Base-by-base conservation (phyloP, 2,888 invertebrate species). In the Agrenia bidenticulata region DNA sequence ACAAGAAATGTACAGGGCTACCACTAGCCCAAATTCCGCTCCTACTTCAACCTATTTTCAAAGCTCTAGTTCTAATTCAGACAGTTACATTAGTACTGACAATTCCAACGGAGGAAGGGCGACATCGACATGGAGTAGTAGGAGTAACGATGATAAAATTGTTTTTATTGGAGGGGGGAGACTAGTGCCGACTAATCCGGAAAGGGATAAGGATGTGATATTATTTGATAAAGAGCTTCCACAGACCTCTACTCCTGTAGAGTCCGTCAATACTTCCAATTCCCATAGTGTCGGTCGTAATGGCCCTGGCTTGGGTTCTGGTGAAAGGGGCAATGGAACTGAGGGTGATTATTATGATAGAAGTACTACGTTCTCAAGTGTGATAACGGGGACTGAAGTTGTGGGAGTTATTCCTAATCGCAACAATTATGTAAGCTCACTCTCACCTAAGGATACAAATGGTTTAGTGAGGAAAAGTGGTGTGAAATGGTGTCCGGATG, bases 401-500 rank as follows among this genome's bases (percentile, higher is more conserved):
- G 45, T 9, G 4, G 5, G 5, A 5, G 17, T 45, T 15, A 19
- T 7, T 19, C n/a, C 56, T 49, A 50, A 42, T 61, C 37, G 54
- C 41, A 54, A 54, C 54, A 54, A 32, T 32, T 32, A 32, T 32
- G 4, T 32, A 7, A 32, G 11, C 11, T 11, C 32, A 32, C 32
- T 32, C 32, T 32, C 11, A 32, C 11, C 32, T 7, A 32, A 11
- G 32, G 32, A 32, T 32, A 32, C 5, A 11, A 7, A 7, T 11
- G 32, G 32, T 32, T 17, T 15, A 39, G 49, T 9, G 19, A 19
- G 9, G 17, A 19, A 7, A 11, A 49, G 17, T 11, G 55, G 19
- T 51, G 49, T n/a, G 37, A 24, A 39, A 1, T 53, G 60, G 53
- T 76, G 76, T 58, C 64, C 41, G n/a, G 74, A 73, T 23, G 62